Base-by-base conservation (phyloP, 1,140 invertebrate species). In the Parasteatoda tepidariorum region DNA sequence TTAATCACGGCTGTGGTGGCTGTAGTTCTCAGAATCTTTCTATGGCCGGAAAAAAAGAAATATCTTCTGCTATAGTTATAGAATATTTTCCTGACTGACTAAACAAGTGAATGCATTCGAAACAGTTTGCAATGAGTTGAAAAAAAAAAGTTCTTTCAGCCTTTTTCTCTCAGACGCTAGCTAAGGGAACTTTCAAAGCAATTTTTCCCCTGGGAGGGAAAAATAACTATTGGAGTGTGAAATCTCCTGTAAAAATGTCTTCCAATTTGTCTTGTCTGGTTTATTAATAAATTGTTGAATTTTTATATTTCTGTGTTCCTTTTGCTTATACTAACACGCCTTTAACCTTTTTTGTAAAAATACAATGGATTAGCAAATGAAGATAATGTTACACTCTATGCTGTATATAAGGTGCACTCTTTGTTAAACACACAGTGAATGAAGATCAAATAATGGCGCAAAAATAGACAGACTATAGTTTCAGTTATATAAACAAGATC, bases 261-360 rank as follows among this genome's bases (percentile, higher is more conserved):
- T 79, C 76, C 76, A 79, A 68, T 34, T 79, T 79, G 76, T 79
- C 76, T 79, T 78, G 74, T 78, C 74, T 78, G 61, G 26, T 78
- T 78, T 79, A 79, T 38, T 79, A 79, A 79, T 79, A 79, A 79
- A 79, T 61, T 79, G 76, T 79, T 79, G 38, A 54, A 68, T 79
- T 79, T 79, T 68, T 79, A 22, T 26, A 78, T n/a, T 9, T 66
- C 18, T 66, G 62, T 22, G 18, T 78, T 6, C 24, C 15, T 76
- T 33, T 54, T 26, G 64, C 7, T 66, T 11, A 13, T 11, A 9
- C 33, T 28, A 2, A 24, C 18, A 28, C n/a, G n/a, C 15, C n/a
- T 13, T 15, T 2, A 2, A 24, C 41, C n/a, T n/a, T n/a, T n/a
- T n/a, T n/a, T n/a, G n/a, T n/a, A n/a, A n/a, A n/a, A n/a, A n/a